phyloP scores from a whole-genome alignment of 2,888 invertebrate genomes.

The Phyllotreta cruciferae region DNA sequence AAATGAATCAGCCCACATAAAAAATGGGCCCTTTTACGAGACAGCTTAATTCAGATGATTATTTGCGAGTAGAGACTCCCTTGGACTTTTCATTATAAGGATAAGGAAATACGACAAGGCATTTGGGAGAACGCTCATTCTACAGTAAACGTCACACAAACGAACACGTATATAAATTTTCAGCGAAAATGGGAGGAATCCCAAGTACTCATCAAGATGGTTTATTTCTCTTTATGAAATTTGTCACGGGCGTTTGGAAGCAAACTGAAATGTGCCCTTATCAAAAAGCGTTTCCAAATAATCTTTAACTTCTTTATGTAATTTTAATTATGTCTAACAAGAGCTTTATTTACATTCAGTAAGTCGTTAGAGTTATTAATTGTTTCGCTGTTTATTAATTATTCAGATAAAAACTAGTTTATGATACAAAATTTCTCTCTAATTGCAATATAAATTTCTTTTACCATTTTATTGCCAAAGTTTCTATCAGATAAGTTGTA shows the following conservation, averaged over 20 bases:
- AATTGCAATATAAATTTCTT: too few relatives aligned
- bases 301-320: too few relatives aligned
- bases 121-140: constrained; percentile 19
- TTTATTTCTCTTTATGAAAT: constrained; percentile 23
- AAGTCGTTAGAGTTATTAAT: too few relatives aligned
- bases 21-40: constrained; percentile 37
- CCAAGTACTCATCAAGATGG: constrained; percentile 22
- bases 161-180: constrained; percentile 29
- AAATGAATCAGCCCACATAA: constrained; percentile 35
- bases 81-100: constrained; percentile 37
- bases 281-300: constrained; percentile 8
- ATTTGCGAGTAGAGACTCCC: constrained; percentile 35
- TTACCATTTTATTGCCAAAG: too few relatives aligned
- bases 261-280: neutral
- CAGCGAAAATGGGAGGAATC: constrained; percentile 13
- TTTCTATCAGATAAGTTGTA: too few relatives aligned
- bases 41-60: constrained; percentile 40
- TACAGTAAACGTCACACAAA: constrained; percentile 25
- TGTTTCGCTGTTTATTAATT: too few relatives aligned
- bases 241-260: constrained; percentile 11
- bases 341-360: too few relatives aligned
- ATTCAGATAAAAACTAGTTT: too few relatives aligned
- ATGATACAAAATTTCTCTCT: too few relatives aligned
- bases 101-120: constrained; percentile 33
- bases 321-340: too few relatives aligned